Evolutionary conservation across 2,797 vertebrate species (phyloP), one percentile per base, ranked within the genome.

Genomic region (Diplodus puntazzo): DNA sequence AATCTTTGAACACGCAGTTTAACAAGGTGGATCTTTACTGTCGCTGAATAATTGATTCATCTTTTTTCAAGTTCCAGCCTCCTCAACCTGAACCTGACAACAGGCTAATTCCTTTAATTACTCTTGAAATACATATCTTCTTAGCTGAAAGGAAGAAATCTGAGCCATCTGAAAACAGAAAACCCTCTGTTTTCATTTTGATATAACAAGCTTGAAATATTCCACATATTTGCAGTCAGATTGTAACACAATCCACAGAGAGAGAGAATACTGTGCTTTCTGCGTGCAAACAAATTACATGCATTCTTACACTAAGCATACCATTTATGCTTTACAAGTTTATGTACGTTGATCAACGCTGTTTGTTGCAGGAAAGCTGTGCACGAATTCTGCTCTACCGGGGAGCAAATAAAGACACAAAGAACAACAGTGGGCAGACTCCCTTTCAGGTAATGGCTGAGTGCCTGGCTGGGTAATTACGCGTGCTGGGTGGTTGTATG

Each of bases 351-450:
- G 79, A 75, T 77, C n/a, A 30, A 10, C 1, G 5, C 17, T 80
- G 52, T 78, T 78, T 86, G 21, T 64, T 88, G 78, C 92, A 98
- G 97, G 97, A 98, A 92, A 97, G 96, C 92, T 97, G 97, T 84
- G 96, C 96, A 54, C 95, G 97, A 39, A 97, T 98, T 82, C 94
- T 98, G 27, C 95, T 98, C 13, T 98, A 98, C 84, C 92, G 97
- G 0, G 97, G 97, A 65, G 96, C 97, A 54, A 97, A 95, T 82
- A 98, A 98, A 90, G 97, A 97, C 45, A 95, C 95, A 75, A 98
- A 98, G 90, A 98, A 98, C 85, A 97, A 97, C 93, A 95, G 93
- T 1, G 96, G 97, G 27, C 97, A 98, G 94, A 98, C 96, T 0
- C 94, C 97, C 18, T 98, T 98, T 88, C 97, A 98, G 97, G 97